These are phyloP conservation scores for Castor canadensis DNA, from an alignment of 2,113 vertebrate genomes.

Conservation along the genomic window DNA sequence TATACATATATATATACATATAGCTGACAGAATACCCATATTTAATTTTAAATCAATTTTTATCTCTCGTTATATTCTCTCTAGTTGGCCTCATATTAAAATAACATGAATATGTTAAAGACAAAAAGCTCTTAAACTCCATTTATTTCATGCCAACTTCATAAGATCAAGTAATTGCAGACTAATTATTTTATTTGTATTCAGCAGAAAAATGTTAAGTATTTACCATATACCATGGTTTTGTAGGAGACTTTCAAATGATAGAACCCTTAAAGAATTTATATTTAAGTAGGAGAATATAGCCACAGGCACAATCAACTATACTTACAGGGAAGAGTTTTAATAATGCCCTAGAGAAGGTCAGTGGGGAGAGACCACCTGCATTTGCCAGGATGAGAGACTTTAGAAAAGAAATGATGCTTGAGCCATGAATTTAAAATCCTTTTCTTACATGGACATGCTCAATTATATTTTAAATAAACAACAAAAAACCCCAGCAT, in stretches of 20 bases:
- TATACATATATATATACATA: too few relatives aligned
- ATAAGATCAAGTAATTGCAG: background rate
- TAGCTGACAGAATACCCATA: background rate
- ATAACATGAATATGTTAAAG: background rate
- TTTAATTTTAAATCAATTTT: slow-evolving; percentile 24
- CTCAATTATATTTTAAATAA: slow-evolving; percentile 35
- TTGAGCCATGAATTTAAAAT: background rate
- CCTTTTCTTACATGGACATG: background rate
- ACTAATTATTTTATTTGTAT: background rate
- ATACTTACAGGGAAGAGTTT: background rate
- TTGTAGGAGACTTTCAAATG: background rate
- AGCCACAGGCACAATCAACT: background rate
- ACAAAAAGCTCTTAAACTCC: background rate
- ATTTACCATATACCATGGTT: background rate
- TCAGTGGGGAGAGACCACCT: background rate
- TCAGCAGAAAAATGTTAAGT: background rate
- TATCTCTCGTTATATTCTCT: background rate
- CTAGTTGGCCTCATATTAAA: background rate
- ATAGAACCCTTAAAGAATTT: background rate
- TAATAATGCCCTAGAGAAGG: background rate
- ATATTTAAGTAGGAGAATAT: background rate
- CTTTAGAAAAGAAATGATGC: background rate
- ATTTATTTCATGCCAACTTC: background rate
- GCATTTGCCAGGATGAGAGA: background rate
- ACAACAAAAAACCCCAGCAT: background rate